Base-by-base conservation (phyloP, 2,888 invertebrate genomes). In the Oligia fasciuncula region DNA sequence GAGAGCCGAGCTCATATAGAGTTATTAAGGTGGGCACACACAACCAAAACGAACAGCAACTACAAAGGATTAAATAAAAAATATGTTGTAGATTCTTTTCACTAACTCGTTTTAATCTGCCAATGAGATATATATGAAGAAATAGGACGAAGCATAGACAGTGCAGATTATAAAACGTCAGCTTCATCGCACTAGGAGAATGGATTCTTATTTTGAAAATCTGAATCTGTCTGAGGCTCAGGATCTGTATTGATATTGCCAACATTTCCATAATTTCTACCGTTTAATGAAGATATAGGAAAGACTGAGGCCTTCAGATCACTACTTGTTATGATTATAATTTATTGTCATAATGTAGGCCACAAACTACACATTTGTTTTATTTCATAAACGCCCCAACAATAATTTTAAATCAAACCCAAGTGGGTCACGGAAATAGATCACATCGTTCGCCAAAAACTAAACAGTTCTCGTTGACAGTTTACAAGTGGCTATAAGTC, bases 381-480 rank as follows among this genome's bases (percentile, higher is more conserved):
- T n/a, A 66, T 77, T 73, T 82, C 71, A 60, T 69, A 70, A 69
- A 83, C 57, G 35, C 35, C 49, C 46, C 63, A 43, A 63, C 35
- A 76, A 86, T 83, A 0, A 76, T 49, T 85, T 76, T 77, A 80
- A 83, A 76, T 78, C 79, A 76, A 79, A 77, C 29, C 14, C 17
- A 84, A 76, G n/a, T 87, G 57, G 80, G 87, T 80, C 77, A 80
- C 69, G 43, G 66, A 67, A 73, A 83, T 72, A 86, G 35, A 79
- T 78, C 82, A 70, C 54, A 63, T 68, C 66, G 68, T 54, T 62
- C 14, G 84, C 84, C 86, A 86, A 86, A 72, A 69, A 75, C 69
- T 29, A 70, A 75, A 70, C 68, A 40, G 57, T 73, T 69, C 51
- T 35, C 43, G 73, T 73, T 83, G 86, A 70, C 78, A 83, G 78